Evolutionary conservation across 2,797 vertebrate species (phyloP).

Genomic region (Eulemur albifrons): DNA sequence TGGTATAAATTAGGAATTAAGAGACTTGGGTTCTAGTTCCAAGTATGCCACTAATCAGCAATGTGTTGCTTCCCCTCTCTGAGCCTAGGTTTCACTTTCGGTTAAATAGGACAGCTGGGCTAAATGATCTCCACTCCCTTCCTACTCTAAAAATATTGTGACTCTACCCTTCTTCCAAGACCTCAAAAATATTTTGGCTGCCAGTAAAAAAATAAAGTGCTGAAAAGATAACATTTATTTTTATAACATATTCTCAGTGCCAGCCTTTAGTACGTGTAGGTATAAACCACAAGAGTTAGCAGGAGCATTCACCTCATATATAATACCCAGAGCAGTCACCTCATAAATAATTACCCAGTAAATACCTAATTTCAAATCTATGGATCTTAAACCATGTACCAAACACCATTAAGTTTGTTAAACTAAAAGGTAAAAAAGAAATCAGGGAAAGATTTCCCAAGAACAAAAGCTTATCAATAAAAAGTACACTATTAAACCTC

Average conservation of each 20-base stretch:
- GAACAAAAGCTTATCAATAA: conserved; percentile 53
- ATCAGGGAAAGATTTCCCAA: conserved; percentile 1
- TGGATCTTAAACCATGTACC: not conserved
- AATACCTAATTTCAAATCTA: conserved; percentile 48
- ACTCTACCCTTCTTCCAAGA: conserved; percentile 3
- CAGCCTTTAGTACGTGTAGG: not conserved
- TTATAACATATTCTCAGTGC: conserved; percentile 39
- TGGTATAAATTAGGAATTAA: conserved; percentile 35
- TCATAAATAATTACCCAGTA: conserved; percentile 33
- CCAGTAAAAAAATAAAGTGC: conserved; percentile 36
- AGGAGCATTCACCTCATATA: conserved; percentile 28
- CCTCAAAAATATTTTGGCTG: conserved; percentile 43
- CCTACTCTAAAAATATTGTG: conserved; percentile 37
- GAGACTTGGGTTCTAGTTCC: conserved; percentile 51
- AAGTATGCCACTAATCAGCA: conserved; percentile 38
- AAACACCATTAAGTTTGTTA: conserved; percentile 21
- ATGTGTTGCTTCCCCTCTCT: conserved; percentile 45
- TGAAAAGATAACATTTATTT: conserved; percentile 57
- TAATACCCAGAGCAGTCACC: conserved; percentile 27
- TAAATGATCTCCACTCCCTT: conserved; percentile 28
- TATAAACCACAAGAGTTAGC: conserved; percentile 37
- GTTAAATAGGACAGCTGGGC: conserved; percentile 26
- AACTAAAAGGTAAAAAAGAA: not conserved
- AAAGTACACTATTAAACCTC: conserved; percentile 27
- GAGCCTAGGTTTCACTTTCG: conserved; percentile 61